Base-by-base conservation (phyloP, 2,888 invertebrate genomes). In the Nomada goodeniana region DNA sequence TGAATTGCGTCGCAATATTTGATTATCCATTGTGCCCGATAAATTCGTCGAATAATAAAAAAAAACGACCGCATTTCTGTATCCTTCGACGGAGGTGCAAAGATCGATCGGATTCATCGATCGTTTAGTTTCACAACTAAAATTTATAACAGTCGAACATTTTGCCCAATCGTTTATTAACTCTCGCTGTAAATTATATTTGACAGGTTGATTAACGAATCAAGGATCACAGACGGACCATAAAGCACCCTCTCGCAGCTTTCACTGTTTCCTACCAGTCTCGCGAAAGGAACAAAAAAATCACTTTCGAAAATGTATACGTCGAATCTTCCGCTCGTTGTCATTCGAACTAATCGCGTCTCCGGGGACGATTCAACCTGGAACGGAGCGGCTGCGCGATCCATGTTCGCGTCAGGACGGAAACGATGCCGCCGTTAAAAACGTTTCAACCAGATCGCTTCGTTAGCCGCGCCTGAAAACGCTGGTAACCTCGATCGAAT, bases 231-330 rank as follows among this genome's bases (percentile, higher is more conserved):
- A 15, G 44, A 73, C 47, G 15, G 50, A 42, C 68, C 55, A 68
- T 65, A 64, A 77, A 23, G 52, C 18, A 77, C 42, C 20, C 26
- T 59, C 1, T 23, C 4, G 23, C 60, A 26, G 42, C 80, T 80
- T 78, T 80, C 80, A 44, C 78, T 10, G 71, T 71, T 77, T 61
- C 71, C 9, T 36, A 50, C 71, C 29, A 13, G 13, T 0, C 26
- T 2, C 20, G 13, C 13, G n/a, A 13, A 36, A n/a, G 2, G 2
- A 2, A 3, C 13, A 23, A 69, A 57, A 69, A 52, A 52, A 44
- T 10, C 7, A 3, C 10, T 44, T 26, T 15, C 60, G 4, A 36
- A 23, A 42, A 23, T 11, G 10, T 20, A 5, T 9, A n/a, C 36
- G 36, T 36, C 36, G 36, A 36, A 36, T 36, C 36, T 5, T 36